These are phyloP conservation scores for Distichodus sexfasciatus DNA, from an alignment of 2,797 vertebrate species.

Conservation along the genomic window DNA sequence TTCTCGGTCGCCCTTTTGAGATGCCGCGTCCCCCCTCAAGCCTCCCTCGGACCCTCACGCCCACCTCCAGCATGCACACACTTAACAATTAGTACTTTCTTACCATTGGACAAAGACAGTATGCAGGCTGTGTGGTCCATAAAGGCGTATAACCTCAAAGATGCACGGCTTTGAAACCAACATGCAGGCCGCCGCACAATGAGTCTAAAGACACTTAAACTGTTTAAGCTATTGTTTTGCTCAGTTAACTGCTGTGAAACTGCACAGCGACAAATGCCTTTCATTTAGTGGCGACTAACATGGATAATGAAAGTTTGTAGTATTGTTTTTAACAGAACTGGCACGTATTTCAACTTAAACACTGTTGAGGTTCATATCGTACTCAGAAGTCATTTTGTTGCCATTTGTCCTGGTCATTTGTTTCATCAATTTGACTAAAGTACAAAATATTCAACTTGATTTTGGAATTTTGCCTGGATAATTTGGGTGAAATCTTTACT, in stretches of 20 bases:
- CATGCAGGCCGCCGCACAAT: conserved; percentile 32
- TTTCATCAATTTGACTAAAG: no score
- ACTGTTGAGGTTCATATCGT: no score
- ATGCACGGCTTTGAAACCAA: conserved; percentile 54
- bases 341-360: no score
- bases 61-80: conserved; percentile 52
- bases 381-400: no score
- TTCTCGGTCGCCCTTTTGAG: conserved; percentile 72
- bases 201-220: conserved; percentile 21
- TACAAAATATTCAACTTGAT: no score
- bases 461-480: no score
- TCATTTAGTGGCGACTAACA: not conserved
- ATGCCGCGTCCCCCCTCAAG: conserved; percentile 57
- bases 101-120: conserved; percentile 66
- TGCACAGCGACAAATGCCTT: not conserved
- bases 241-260: not conserved
- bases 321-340: no score
- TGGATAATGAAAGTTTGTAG: not conserved
- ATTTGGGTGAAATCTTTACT: no score
- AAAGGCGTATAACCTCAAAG: conserved; percentile 65
- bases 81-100: conserved; percentile 69
- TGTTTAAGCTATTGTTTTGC: conserved; percentile 31
- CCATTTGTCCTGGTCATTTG: no score
- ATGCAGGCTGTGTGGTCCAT: conserved; percentile 60
- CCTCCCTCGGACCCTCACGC: conserved; percentile 52